phyloP scores from a whole-genome alignment of 2,113 vertebrate species.

The Hippocampus mohnikei region DNA sequence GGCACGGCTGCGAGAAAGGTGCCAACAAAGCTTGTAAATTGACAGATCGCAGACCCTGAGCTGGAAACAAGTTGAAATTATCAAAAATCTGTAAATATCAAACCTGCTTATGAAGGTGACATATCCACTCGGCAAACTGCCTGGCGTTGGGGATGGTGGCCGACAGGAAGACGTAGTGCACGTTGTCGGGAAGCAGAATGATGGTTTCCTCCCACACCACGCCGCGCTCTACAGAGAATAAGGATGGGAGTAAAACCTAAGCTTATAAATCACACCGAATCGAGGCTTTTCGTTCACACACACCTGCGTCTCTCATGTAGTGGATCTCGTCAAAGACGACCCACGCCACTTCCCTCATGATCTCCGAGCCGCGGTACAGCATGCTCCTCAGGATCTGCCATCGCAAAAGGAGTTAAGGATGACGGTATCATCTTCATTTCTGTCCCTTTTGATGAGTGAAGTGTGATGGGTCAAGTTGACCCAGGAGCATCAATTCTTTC shows the following conservation, averaged over 20 bases:
- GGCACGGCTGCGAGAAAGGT: conserved; percentile 80
- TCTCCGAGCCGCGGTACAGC: conserved; percentile 96
- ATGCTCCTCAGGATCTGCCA: conserved; percentile 94
- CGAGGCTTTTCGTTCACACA: conserved; percentile 4
- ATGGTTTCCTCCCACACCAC: conserved; percentile 99
- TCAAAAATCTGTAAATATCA: background rate
- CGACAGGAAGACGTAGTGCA: conserved; percentile 96
- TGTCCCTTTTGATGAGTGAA: too few relatives aligned
- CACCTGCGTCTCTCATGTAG: conserved; percentile 97
- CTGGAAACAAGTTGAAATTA: background rate
- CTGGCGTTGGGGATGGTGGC: conserved; percentile 97
- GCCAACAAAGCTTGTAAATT: background rate
- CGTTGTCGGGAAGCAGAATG: conserved; percentile 96
- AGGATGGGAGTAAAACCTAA: background rate
- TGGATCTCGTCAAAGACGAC: conserved; percentile 99
- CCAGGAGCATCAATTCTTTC: too few relatives aligned
- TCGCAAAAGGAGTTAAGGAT: background rate
- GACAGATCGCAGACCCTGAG: background rate
- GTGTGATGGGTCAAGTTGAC: too few relatives aligned
- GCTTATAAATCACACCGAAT: background rate
- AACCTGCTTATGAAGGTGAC: conserved; percentile 96
- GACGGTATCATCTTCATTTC: too few relatives aligned
- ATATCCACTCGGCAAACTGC: conserved; percentile 99
- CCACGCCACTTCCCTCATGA: conserved; percentile 98
- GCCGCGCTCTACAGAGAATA: conserved; percentile 78